These are phyloP conservation scores for Hydrolagus colliei DNA, from an alignment of 2,797 vertebrate genomes.

Conservation along the genomic window DNA sequence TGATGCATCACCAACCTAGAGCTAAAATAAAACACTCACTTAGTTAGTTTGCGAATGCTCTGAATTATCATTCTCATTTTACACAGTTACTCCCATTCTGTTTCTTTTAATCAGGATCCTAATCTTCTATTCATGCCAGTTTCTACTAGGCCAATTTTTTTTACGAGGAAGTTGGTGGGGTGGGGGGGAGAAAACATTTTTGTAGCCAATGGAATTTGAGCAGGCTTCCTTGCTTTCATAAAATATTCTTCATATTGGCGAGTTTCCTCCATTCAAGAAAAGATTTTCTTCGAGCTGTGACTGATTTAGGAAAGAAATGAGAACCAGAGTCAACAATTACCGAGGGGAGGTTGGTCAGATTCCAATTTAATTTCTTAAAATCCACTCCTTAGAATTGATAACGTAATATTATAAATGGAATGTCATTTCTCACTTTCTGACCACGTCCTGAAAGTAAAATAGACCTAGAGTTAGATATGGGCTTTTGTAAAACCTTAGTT, in stretches of 20 bases:
- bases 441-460: too few species aligned
- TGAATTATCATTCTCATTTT: neutral
- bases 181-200: neutral
- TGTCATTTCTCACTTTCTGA: too few species aligned
- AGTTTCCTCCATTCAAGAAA: neutral
- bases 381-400: too few species aligned
- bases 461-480: too few species aligned
- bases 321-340: neutral
- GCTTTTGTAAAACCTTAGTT: too few species aligned
- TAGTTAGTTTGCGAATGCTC: neutral
- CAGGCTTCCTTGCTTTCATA: neutral
- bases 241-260: neutral
- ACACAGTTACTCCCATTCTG: neutral
- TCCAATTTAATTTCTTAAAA: neutral
- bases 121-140: neutral
- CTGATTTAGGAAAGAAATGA: slow-evolving; percentile 7
- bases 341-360: neutral
- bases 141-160: neutral
- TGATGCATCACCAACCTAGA: neutral
- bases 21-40: neutral
- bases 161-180: too few species aligned
- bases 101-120: neutral
- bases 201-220: slow-evolving; percentile 1
- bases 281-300: neutral
- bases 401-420: too few species aligned